Percentiles rank a stretch among this genome's conserved stretches.
Conservation (phyloP, 2,888 invertebrate genomes). For the Dexiosoma caninum region DNA sequence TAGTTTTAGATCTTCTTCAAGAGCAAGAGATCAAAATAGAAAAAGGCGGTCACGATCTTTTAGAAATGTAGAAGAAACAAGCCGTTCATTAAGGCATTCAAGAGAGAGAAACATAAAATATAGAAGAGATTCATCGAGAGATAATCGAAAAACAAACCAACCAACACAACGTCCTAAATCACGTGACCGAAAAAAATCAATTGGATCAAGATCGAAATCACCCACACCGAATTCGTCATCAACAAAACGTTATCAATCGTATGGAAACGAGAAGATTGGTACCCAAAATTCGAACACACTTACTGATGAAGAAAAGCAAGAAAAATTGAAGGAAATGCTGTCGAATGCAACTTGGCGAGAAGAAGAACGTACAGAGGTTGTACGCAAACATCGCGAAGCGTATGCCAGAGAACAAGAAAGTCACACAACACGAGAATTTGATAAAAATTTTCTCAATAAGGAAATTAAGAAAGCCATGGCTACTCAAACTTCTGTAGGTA, state of each 20-base stretch:
- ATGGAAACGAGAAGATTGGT: no score
- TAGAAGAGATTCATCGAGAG: neutral
- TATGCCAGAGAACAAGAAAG: slow-evolving; percentile 79
- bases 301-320: slow-evolving; percentile 83
- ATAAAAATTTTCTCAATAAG: slow-evolving; percentile 79
- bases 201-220: slow-evolving; percentile 12
- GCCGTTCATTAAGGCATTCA: neutral
- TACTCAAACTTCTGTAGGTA: slow-evolving; percentile 86
- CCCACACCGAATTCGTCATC: neutral
- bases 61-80: neutral
- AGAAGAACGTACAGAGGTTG: slow-evolving; percentile 82
- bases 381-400: slow-evolving; percentile 82
- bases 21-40: neutral
- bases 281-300: neutral
- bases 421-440: slow-evolving; percentile 78
- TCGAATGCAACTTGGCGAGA: slow-evolving; percentile 86
- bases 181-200: neutral
- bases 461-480: slow-evolving; percentile 77
- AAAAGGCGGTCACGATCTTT: slow-evolving; percentile 22
- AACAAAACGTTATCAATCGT: neutral
- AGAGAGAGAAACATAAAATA: slow-evolving; percentile 1
- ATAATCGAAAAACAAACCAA: neutral
- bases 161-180: slow-evolving; percentile 16
- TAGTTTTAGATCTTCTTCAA: neutral
- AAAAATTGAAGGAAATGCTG: slow-evolving; percentile 88